Conservation (phyloP, 2,113 vertebrate species). For the Triplophysa rosa region DNA sequence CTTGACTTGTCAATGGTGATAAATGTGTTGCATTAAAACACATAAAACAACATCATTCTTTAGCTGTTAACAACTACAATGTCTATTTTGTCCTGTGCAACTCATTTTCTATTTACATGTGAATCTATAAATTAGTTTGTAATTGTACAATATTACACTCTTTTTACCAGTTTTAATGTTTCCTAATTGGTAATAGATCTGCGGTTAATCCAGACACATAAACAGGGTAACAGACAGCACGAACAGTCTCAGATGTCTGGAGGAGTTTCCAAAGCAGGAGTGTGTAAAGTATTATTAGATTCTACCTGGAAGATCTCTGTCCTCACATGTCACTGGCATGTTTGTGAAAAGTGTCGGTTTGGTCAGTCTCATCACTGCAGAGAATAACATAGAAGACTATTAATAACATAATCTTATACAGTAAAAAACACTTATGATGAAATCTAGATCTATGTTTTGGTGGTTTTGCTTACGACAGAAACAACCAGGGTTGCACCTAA, state of each 20-base stretch:
- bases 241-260: neutral
- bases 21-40: neutral
- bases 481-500: too few species aligned
- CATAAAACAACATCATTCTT: neutral
- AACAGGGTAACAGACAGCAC: neutral
- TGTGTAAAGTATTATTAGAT: neutral
- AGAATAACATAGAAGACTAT: slow-evolving; percentile 48
- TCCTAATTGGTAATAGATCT: neutral
- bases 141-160: neutral
- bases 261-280: neutral
- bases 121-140: too few species aligned
- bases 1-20: neutral
- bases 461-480: too few species aligned
- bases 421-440: neutral
- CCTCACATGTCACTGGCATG: slow-evolving; percentile 95
- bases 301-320: slow-evolving; percentile 93
- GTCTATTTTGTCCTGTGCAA: neutral
- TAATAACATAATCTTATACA: neutral
- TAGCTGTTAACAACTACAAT: neutral
- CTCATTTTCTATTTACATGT: too few species aligned
- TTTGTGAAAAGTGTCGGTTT: slow-evolving; percentile 98
- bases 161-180: neutral
- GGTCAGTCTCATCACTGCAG: slow-evolving; percentile 94
- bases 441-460: too few species aligned
- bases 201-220: neutral